Evolutionary conservation across 2,113 vertebrate genomes (phyloP).

Genomic region (Campylomormyrus tamandua): DNA sequence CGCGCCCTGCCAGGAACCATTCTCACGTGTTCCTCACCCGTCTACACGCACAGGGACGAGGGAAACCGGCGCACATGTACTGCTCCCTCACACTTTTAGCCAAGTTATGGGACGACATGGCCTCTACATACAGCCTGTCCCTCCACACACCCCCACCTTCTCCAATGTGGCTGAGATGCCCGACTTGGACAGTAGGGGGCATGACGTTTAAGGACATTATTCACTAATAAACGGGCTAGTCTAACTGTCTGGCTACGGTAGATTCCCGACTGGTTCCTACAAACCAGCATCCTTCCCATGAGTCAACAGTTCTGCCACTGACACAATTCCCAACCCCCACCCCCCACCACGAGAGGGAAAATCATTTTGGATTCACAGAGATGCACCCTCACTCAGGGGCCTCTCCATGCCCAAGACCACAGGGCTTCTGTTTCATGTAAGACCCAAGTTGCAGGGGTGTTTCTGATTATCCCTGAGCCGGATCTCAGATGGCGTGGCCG

Average conservation of each 20-base stretch:
- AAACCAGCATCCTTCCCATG: background rate
- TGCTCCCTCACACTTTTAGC: background rate
- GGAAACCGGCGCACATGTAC: background rate
- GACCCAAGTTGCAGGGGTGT: background rate
- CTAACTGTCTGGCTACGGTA: constrained; percentile 36
- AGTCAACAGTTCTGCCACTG: background rate
- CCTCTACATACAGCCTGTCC: constrained; percentile 71
- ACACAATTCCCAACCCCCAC: background rate
- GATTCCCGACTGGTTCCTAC: background rate
- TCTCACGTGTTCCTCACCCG: background rate
- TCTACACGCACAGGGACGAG: background rate
- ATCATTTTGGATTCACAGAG: background rate
- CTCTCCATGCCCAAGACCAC: background rate
- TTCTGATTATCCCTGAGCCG: background rate
- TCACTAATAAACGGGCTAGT: background rate
- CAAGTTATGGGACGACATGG: too few species aligned
- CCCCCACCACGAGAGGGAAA: background rate
- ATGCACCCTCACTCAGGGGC: background rate
- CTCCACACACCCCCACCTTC: background rate
- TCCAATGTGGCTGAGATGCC: background rate
- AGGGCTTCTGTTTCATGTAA: constrained; percentile 10
- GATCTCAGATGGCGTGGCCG: background rate
- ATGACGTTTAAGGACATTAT: background rate
- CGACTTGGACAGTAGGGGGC: background rate
- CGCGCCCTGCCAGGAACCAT: background rate